Percentiles rank a stretch among this genome's conserved stretches.
Evolutionary conservation across 2,888 invertebrate species (phyloP).

Genomic region (Troides helena): DNA sequence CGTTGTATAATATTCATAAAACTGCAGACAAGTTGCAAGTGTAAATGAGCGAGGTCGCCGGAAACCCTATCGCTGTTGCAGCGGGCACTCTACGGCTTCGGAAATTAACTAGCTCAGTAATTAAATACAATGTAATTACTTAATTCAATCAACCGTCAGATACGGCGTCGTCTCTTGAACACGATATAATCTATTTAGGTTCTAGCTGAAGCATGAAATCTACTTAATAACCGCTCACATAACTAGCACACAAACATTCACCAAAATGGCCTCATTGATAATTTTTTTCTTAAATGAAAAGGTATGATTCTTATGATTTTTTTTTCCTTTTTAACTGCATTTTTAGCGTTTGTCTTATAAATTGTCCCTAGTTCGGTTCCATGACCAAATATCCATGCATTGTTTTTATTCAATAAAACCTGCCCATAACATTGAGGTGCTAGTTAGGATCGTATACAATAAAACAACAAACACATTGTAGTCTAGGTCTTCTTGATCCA

Average conservation of each 20-base stretch:
- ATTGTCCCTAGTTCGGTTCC: no score
- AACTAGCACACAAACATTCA: slow-evolving; percentile 11
- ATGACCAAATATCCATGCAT: no score
- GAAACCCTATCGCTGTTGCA: slow-evolving; percentile 67
- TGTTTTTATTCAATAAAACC: no score
- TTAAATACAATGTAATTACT: slow-evolving; percentile 76
- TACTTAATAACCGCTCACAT: slow-evolving; percentile 25
- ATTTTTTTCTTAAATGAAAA: slow-evolving; percentile 25
- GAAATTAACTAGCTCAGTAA: slow-evolving; percentile 74
- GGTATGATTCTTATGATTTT: no score
- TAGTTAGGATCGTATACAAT: no score
- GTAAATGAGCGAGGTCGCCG: slow-evolving; percentile 68
- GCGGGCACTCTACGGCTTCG: slow-evolving; percentile 60
- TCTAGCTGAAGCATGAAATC: slow-evolving; percentile 34
- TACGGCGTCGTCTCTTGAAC: slow-evolving; percentile 27
- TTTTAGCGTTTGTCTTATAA: no score
- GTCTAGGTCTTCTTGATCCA: no score
- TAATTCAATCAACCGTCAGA: slow-evolving; percentile 64
- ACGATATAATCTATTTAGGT: slow-evolving; percentile 39
- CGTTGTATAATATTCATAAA: slow-evolving; percentile 38
- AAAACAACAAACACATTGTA: no score
- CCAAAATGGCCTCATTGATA: neutral
- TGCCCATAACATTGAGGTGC: no score
- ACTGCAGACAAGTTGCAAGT: slow-evolving; percentile 68
- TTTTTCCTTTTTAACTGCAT: no score